These are phyloP conservation scores for Acrocephalus kingi DNA, from an alignment of 2,113 vertebrate genomes.

Conservation along the genomic window DNA sequence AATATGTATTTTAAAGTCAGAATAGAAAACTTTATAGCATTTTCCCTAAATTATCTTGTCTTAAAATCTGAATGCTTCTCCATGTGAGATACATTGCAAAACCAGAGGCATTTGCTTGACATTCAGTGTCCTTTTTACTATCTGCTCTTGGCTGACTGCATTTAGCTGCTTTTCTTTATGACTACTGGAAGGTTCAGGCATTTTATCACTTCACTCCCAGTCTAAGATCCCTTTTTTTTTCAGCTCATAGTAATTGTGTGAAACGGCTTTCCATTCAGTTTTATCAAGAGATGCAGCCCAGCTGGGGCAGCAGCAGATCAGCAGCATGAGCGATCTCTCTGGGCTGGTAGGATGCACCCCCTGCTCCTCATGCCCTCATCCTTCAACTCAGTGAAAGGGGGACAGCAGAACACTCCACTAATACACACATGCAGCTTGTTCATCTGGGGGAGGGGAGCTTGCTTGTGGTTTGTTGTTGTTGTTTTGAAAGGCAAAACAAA, in stretches of 20 bases:
- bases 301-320: not conserved
- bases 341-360: not conserved
- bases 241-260: not conserved
- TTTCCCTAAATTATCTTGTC: not conserved
- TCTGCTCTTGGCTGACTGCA: not conserved
- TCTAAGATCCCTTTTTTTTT: not conserved
- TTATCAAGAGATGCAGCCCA: not conserved
- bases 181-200: not conserved
- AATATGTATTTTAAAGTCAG: not conserved
- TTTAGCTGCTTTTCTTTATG: slow-evolving; percentile 20
- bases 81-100: not conserved
- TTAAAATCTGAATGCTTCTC: not conserved
- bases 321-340: accelerated
- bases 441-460: not conserved
- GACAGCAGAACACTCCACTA: not conserved
- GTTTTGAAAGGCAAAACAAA: not conserved
- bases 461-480: not conserved
- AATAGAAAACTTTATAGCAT: not conserved
- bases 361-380: not conserved
- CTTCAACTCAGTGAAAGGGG: not conserved
- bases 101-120: not conserved
- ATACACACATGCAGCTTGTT: not conserved
- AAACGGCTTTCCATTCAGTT: not conserved
- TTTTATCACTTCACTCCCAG: not conserved
- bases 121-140: not conserved